Base-by-base conservation (phyloP, 2,113 vertebrate genomes). In the Tetrao urogallus region DNA sequence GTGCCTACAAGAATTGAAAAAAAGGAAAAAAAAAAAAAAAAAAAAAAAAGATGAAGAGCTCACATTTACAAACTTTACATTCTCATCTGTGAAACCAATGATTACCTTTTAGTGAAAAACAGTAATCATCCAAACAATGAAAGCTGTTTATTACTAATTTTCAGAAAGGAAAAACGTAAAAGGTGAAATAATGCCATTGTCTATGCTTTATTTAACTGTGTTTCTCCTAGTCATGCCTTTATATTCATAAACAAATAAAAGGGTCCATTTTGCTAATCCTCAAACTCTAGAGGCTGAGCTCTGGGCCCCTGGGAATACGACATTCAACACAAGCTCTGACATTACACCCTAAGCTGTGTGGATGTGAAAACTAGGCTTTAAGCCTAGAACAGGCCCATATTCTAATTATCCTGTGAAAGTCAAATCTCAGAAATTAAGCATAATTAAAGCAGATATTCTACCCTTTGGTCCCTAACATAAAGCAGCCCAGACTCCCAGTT, bases 381-480 rank as follows among this genome's bases (percentile, higher is more conserved):
- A 86, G 84, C 87, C 93, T 72, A 81, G 28, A 92, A 88, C 88
- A 92, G 85, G n/a, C 66, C 56, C 89, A 48, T 80, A 89, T 92
- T 72, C 79, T 95, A 95, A 91, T 94, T 95, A 94, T 48, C 72
- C 50, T 66, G 54, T 65, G 57, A 78, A 93, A 93, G 70, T 61
- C 71, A 69, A 82, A 45, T 66, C 76, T 83, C 64, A 88, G 67
- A 93, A 90, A 64, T 20, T 83, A 73, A 80, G 61, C 0, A 4
- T 83, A 93, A 92, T 90, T 95, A 96, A 86, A 88, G 47, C 56
- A 71, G 69, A 86, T 74, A 86, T 74, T 80, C 76, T 86, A 54
- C 27, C 20, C 72, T 67, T 91, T 80, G 63, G 73, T 90, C 73
- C 40, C 60, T 83, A 86, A 81, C 10, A 77, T 27, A 32, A 93